phyloP scores from a whole-genome alignment of 35 echinoderm and acorn worm species.

The Apostichopus parvimensis region DNA sequence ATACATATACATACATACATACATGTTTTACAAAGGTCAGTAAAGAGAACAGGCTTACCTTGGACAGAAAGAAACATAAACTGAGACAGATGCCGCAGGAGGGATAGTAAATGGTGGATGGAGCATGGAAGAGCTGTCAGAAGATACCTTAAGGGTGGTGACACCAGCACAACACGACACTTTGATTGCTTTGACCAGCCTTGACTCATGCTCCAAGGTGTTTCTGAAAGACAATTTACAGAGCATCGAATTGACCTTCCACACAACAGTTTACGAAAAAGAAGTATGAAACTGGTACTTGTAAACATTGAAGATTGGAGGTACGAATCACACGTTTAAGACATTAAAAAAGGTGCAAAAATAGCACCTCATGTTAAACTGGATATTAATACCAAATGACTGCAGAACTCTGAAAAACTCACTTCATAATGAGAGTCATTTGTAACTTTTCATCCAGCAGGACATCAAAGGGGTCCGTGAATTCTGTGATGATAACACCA shows the following conservation, averaged over 20 bases:
- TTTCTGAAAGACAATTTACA: constrained; percentile 1
- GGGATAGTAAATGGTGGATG: background rate
- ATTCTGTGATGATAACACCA: constrained; percentile 67
- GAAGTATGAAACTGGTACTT: no score
- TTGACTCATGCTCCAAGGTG: background rate
- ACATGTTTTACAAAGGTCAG: no score
- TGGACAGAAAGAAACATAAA: background rate
- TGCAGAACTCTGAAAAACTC: background rate
- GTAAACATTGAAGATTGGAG: no score
- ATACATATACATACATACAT: no score
- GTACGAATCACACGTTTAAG: no score
- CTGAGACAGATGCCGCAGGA: background rate
- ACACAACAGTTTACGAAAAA: no score
- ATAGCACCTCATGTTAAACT: no score
- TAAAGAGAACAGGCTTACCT: background rate
- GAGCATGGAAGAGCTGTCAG: background rate
- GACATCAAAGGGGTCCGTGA: constrained; percentile 12
- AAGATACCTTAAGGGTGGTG: background rate
- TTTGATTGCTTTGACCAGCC: background rate
- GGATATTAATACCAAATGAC: no score
- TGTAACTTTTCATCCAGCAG: constrained; percentile 57
- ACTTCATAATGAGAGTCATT: constrained; percentile 65
- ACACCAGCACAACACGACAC: background rate
- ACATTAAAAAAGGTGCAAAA: no score
- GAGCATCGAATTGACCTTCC: no score